Evolutionary conservation across 2,113 vertebrate species (phyloP).

Genomic region (Plestiodon gilberti): DNA sequence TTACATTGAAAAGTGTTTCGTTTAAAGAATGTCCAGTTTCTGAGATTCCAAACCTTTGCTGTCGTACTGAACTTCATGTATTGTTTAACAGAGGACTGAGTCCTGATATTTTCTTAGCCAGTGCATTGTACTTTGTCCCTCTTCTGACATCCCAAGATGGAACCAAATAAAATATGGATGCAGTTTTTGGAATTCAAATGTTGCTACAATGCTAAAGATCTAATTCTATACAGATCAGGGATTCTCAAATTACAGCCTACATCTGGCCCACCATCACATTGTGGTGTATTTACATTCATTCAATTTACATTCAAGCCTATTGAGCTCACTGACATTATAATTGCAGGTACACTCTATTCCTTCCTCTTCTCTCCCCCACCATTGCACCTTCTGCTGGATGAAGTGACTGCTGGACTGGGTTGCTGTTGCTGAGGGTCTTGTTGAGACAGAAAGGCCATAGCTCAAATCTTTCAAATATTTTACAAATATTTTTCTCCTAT

Average conservation of each 20-base stretch:
- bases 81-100: not conserved
- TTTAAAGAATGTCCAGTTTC: slow-evolving; percentile 23
- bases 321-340: too few species aligned
- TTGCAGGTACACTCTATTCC: too few species aligned
- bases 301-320: not conserved
- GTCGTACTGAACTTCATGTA: not conserved
- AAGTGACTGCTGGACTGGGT: too few species aligned
- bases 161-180: not conserved
- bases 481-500: too few species aligned
- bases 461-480: too few species aligned
- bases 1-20: slow-evolving; percentile 36
- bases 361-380: too few species aligned
- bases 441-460: too few species aligned
- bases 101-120: not conserved
- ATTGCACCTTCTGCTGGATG: too few species aligned
- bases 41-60: not conserved
- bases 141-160: not conserved
- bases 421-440: too few species aligned
- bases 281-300: not conserved
- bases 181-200: not conserved
- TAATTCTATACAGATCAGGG: not conserved
- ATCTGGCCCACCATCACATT: not conserved
- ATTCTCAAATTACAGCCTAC: not conserved
- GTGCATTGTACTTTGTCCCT: not conserved
- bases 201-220: not conserved